These are phyloP conservation scores for Eudyptes chrysolophus DNA, from an alignment of 2,113 vertebrate genomes.

Conservation along the genomic window DNA sequence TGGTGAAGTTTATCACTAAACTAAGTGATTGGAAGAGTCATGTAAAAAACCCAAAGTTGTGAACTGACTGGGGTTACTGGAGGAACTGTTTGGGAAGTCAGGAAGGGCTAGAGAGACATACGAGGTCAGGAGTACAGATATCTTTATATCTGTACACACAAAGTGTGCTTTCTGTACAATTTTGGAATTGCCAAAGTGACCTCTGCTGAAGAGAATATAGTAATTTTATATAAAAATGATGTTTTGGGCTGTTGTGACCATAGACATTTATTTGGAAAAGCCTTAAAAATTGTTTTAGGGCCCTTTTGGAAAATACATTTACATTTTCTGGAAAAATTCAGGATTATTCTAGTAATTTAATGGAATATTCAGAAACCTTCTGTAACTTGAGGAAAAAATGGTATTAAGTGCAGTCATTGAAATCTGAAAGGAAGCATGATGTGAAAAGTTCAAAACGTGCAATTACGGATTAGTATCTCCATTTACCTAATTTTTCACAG, in stretches of 20 bases:
- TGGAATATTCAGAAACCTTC: not conserved
- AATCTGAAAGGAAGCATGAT: not conserved
- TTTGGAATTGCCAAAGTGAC: not conserved
- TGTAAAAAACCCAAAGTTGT: not conserved
- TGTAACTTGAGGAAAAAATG: not conserved
- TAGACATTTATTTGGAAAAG: not conserved
- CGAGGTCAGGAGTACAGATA: not conserved
- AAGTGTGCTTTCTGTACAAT: not conserved
- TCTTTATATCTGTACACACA: too few relatives aligned
- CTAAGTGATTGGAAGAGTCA: not conserved
- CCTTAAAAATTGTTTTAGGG: not conserved
- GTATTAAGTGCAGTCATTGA: not conserved
- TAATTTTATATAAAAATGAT: not conserved
- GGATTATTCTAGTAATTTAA: not conserved
- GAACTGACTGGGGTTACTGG: not conserved
- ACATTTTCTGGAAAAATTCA: not conserved
- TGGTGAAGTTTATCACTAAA: not conserved
- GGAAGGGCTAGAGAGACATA: not conserved
- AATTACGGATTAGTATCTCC: not conserved
- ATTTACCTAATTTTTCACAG: not conserved
- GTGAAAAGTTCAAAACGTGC: not conserved
- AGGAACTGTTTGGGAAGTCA: not conserved
- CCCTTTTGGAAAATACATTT: not conserved
- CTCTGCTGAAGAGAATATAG: not conserved
- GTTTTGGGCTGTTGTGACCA: not conserved